Evolutionary conservation across 2,888 invertebrate genomes (phyloP).

Genomic region (Metellina segmentata): DNA sequence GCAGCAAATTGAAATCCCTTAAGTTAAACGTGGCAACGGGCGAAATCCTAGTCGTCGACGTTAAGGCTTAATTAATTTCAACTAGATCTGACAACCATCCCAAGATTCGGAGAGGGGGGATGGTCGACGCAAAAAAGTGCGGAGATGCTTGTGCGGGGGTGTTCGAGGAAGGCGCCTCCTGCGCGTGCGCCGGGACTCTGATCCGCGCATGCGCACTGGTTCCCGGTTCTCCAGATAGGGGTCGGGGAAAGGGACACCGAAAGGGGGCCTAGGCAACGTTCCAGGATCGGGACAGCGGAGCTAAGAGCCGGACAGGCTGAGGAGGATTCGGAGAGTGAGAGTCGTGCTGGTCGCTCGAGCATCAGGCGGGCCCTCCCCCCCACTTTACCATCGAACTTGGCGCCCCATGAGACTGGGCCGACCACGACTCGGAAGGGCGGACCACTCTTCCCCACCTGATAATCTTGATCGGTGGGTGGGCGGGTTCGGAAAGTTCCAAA

Average conservation of each 20-base stretch:
- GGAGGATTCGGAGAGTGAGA: conserved; percentile 64
- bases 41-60: conserved; percentile 2
- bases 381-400: conserved; percentile 35
- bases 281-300: conserved; percentile 60
- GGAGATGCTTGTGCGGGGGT: conserved; percentile 69
- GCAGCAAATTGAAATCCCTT: no score
- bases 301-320: conserved; percentile 57
- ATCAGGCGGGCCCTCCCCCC: conserved; percentile 44
- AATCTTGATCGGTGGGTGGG: conserved; percentile 72
- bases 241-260: background rate
- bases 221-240: background rate
- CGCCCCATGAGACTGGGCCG: conserved; percentile 58
- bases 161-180: conserved; percentile 11
- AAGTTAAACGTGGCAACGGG: background rate
- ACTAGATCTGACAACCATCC: conserved; percentile 16
- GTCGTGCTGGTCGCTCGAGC: conserved; percentile 39
- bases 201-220: conserved; percentile 19
- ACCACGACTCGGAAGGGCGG: conserved; percentile 46
- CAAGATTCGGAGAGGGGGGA: background rate
- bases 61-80: conserved; percentile 30
- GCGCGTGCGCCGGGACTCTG: conserved; percentile 50
- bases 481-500: conserved; percentile 59
- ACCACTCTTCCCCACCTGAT: conserved; percentile 57
- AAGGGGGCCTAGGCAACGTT: conserved; percentile 64
- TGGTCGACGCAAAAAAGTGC: background rate